Conservation (phyloP, 2,888 invertebrate genomes). For the Dendrolimus pini region DNA sequence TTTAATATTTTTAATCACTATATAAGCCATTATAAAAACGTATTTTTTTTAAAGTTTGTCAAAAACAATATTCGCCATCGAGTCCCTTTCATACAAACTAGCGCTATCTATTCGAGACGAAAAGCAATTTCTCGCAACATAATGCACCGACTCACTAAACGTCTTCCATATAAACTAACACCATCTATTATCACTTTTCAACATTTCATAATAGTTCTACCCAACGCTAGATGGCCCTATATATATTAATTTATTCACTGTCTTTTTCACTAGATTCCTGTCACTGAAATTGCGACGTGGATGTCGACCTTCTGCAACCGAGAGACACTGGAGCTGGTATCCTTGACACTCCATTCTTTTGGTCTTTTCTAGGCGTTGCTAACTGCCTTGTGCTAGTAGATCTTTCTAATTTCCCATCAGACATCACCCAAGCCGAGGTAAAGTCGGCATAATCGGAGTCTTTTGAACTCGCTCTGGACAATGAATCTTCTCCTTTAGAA, state of each 20-base stretch:
- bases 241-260: slow-evolving; percentile 1
- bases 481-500: slow-evolving; percentile 62
- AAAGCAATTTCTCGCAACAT: slow-evolving; percentile 3
- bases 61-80: neutral
- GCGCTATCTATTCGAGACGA: slow-evolving; percentile 3
- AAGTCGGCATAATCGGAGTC: slow-evolving; percentile 81
- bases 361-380: slow-evolving; percentile 65
- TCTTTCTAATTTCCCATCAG: slow-evolving; percentile 80
- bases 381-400: slow-evolving; percentile 74
- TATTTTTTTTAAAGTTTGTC: neutral
- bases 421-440: slow-evolving; percentile 84
- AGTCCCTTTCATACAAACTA: slow-evolving; percentile 3
- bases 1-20: too few relatives aligned
- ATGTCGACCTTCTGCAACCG: slow-evolving; percentile 63
- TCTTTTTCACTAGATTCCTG: slow-evolving; percentile 24
- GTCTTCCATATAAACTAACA: slow-evolving; percentile 1
- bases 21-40: neutral
- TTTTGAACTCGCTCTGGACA: slow-evolving; percentile 69
- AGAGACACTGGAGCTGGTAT: slow-evolving; percentile 66
- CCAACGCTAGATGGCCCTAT: neutral
- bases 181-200: slow-evolving; percentile 1
- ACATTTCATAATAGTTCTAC: neutral
- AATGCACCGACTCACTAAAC: neutral
- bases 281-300: slow-evolving; percentile 68
- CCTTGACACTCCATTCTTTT: slow-evolving; percentile 55